These are phyloP conservation scores for Pantelozetes paolii DNA, from an alignment of 2,888 invertebrate species.

Conservation along the genomic window DNA sequence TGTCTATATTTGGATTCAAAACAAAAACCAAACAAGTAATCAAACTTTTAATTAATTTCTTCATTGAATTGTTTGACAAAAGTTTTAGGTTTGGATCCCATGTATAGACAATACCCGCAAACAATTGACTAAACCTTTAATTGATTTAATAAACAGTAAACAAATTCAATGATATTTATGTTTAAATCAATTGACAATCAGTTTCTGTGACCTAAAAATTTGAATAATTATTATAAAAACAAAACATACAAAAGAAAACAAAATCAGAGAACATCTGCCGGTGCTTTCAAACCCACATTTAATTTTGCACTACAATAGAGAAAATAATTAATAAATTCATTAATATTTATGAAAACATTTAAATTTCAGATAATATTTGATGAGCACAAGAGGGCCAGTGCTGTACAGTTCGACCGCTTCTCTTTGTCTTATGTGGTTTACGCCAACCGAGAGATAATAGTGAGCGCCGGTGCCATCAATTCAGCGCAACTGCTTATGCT, in stretches of 20 bases:
- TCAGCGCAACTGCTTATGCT: constrained; percentile 90
- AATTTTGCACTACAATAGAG: constrained; percentile 12
- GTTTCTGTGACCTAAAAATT: constrained; percentile 19
- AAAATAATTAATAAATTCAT: constrained; percentile 5
- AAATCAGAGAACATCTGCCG: not conserved
- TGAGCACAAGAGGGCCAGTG: constrained; percentile 70
- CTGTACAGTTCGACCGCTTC: constrained; percentile 73
- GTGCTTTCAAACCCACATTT: not conserved
- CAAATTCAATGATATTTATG: too few species aligned
- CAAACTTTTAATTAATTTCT: too few species aligned
- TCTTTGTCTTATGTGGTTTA: constrained; percentile 67
- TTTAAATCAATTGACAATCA: not conserved
- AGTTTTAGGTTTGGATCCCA: too few species aligned
- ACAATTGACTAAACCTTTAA: too few species aligned
- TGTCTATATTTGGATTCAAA: too few species aligned
- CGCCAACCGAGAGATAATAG: constrained; percentile 77
- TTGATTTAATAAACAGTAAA: too few species aligned
- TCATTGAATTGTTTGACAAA: too few species aligned
- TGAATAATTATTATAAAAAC: not conserved
- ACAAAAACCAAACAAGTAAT: too few species aligned
- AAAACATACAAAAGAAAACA: not conserved
- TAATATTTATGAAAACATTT: not conserved
- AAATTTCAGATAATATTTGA: constrained; percentile 61
- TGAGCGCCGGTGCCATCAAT: constrained; percentile 86
- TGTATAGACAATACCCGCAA: too few species aligned